Evolutionary conservation across 2,113 vertebrate species (phyloP), one percentile per base, ranked within the genome.

Genomic region (Lophius piscatorius): DNA sequence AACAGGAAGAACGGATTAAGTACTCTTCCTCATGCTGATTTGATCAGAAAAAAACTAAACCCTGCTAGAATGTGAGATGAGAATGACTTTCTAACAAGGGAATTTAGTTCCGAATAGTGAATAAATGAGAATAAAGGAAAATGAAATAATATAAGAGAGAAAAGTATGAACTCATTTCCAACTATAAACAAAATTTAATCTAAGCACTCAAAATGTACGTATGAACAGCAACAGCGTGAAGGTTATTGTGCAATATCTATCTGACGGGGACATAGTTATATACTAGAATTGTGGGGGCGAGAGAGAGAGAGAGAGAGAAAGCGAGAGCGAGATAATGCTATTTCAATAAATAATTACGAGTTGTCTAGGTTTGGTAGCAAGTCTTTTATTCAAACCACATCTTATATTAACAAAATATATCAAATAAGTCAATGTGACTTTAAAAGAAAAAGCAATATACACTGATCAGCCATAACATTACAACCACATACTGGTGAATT

Each of bases 1-100:
- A 69, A 82, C 85, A 68, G 83, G 83, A 87, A 86, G 80, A 81
- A 12, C 41, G 55, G 62, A 84, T 84, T 70, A 78, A 64, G 52
- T 66, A 67, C 70, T 87, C 61, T 78, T 83, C 80, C 70, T 72
- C 74, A 20, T 21, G 16, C 70, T 83, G 70, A 88, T 78, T 63
- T 39, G 33, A 87, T 66, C 78, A 74, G 74, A 81, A 78, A 80
- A 74, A 76, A 72, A 81, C 63, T n/a, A 9, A 39, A 39, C 14
- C 3, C 5, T 28, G 26, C 26, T 3, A 9, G n/a, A n/a, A 4
- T 36, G 24, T 6, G 38, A 55, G 47, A 46, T 49, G 61, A 70
- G 65, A 50, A 31, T 2, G 8, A 17, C 42, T 16, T 12, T 64
- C 46, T 33, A 5, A 47, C 6, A 23, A 44, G 22, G 6, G 20